Evolutionary conservation across 2,113 vertebrate genomes (phyloP).

Genomic region (Hydrolagus affinis): DNA sequence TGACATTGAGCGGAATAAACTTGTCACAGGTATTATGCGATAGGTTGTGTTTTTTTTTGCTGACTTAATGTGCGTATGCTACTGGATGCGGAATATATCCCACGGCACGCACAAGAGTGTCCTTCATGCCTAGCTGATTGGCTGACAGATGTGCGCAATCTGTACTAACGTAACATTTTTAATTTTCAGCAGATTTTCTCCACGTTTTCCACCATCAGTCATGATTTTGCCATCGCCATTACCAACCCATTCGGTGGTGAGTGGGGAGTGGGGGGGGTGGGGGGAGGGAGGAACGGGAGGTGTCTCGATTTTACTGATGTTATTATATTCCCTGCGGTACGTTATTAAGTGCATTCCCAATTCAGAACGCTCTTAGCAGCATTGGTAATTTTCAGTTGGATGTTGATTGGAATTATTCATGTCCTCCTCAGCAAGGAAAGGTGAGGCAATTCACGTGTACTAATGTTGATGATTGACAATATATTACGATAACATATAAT

Average conservation of each 20-base stretch:
- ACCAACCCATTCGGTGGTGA: too few species aligned
- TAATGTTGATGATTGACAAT: not conserved
- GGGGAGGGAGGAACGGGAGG: too few species aligned
- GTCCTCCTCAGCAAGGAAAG: not conserved
- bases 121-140: not conserved
- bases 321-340: not conserved
- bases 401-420: not conserved
- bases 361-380: not conserved
- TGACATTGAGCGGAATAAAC: too few species aligned
- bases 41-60: not conserved
- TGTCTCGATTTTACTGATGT: too few species aligned
- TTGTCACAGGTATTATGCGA: too few species aligned
- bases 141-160: not conserved
- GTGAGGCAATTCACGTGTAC: not conserved
- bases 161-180: not conserved
- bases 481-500: too few species aligned
- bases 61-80: not conserved
- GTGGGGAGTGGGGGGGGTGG: too few species aligned
- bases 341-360: not conserved
- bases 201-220: not conserved
- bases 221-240: not conserved
- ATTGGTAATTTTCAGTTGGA: not conserved
- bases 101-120: not conserved
- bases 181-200: slow-evolving; percentile 22
- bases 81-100: not conserved